Conservation (phyloP, 2,113 vertebrate genomes). For the Xyliphius kryptos region DNA sequence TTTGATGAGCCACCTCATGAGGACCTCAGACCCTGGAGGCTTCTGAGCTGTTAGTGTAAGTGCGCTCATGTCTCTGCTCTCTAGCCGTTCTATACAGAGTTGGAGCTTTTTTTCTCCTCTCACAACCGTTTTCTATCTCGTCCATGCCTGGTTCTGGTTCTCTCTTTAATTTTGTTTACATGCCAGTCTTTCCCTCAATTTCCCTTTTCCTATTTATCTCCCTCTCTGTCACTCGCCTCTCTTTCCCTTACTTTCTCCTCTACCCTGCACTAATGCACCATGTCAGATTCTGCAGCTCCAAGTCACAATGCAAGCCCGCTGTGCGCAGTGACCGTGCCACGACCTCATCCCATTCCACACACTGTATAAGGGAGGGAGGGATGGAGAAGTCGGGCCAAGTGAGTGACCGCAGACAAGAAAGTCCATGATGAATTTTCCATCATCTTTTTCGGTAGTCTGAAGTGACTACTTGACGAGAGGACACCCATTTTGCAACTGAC, state of each 20-base stretch:
- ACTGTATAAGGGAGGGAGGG: constrained; percentile 20
- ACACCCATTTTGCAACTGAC: too few species aligned
- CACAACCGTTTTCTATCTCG: not conserved
- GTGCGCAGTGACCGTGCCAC: constrained; percentile 62
- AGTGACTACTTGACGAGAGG: not conserved
- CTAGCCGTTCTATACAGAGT: not conserved
- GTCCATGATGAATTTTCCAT: not conserved
- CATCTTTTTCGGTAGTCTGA: not conserved
- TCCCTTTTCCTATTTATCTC: not conserved
- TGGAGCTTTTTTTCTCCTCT: constrained; percentile 23
- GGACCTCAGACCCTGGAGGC: constrained; percentile 47
- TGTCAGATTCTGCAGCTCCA: constrained; percentile 66
- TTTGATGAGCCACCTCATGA: constrained; percentile 59
- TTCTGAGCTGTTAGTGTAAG: constrained; percentile 57
- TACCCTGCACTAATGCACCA: constrained; percentile 64
- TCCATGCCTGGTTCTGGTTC: not conserved
- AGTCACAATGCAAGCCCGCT: constrained; percentile 57
- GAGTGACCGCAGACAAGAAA: not conserved
- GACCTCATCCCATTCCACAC: constrained; percentile 47
- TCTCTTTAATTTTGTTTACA: not conserved
- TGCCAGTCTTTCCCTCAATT: constrained; percentile 1
- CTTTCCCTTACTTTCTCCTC: constrained; percentile 42
- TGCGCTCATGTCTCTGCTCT: constrained; percentile 54
- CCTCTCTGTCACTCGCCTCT: constrained; percentile 25
- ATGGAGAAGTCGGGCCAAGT: not conserved